Base-by-base conservation (phyloP, 2,888 invertebrate species). In the Cremastinae sp. region DNA sequence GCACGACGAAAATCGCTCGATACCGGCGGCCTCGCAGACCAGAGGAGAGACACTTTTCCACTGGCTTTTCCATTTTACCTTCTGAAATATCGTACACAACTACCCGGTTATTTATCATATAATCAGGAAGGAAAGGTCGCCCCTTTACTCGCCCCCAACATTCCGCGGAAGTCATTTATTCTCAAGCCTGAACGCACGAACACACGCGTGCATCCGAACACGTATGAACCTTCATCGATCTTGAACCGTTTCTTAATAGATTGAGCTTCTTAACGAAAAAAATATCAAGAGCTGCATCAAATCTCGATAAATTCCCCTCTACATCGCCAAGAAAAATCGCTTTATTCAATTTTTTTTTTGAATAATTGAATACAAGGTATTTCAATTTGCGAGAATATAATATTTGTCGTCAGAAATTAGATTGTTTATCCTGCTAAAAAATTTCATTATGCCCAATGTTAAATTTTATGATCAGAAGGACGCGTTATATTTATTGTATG, bases 81-180 rank as follows among this genome's bases (percentile, higher is more conserved):
- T 43, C 68, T 61, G 70, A 59, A 55, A 65, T 71, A 66, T 75
- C 70, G 71, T 56, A 61, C 47, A 47, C 49, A 68, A 39, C 45
- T 16, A 53, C 53, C 14, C 69, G 59, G 75, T 61, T 71, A 75
- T 75, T 75, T 75, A 75, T 75, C 71, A 75, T 61, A 71, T 62
- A 75, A 75, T 75, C 71, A 75, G 70, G 66, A 62, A 75, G 75
- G 71, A 75, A 71, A 71, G 59, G 47, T 66, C 65, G 37, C 22
- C 59, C 47, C 59, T 59, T 69, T 69, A 10, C 28, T 51, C 58
- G 39, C 69, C 51, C 47, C 51, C 39, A 39, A 55, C 61, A 76
- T 73, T 68, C 18, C 28, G 49, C 74, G 59, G 53, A 64, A 73
- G 58, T 58, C 64, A 77, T 77, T 70, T 77, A 77, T 74, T 59